Percentiles rank a stretch among this genome's conserved stretches.
Conservation (phyloP, 1,140 invertebrate genomes). For the Drosophila gunungcola region DNA sequence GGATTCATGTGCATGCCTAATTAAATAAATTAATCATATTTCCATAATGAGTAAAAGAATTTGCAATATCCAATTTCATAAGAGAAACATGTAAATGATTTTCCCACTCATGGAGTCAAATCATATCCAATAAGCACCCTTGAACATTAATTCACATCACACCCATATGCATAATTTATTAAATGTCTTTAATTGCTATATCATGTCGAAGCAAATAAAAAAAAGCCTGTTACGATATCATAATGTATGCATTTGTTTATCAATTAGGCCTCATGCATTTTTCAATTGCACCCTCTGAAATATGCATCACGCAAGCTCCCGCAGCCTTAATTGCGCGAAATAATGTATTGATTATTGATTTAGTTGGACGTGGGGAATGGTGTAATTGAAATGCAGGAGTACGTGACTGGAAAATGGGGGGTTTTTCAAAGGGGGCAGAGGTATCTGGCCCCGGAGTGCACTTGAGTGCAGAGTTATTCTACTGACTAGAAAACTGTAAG, state of each 20-base stretch:
- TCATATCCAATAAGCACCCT: slow-evolving; percentile 1
- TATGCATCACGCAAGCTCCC: slow-evolving; percentile 31
- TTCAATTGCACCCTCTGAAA: slow-evolving; percentile 44
- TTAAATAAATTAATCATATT: not conserved
- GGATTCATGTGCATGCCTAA: not conserved
- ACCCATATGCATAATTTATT: slow-evolving; percentile 3
- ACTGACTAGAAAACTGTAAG: slow-evolving; percentile 33
- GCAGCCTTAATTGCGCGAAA: slow-evolving; percentile 47
- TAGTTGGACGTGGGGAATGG: not conserved
- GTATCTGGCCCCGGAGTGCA: slow-evolving; percentile 47
- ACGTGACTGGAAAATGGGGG: slow-evolving; percentile 32
- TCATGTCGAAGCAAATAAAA: slow-evolving; percentile 11
- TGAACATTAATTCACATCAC: slow-evolving; percentile 4
- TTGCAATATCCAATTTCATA: not conserved
- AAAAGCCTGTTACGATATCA: not conserved
- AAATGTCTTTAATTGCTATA: slow-evolving; percentile 36
- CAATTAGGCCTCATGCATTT: slow-evolving; percentile 54
- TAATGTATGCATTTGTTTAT: slow-evolving; percentile 27
- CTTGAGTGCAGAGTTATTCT: slow-evolving; percentile 50
- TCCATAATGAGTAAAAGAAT: not conserved
- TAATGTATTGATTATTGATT: slow-evolving; percentile 63
- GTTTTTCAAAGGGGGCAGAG: not conserved
- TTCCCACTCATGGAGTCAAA: not conserved
- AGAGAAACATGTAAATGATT: slow-evolving; percentile 12
- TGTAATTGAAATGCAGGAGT: slow-evolving; percentile 53